phyloP scores from a whole-genome alignment of 37 sponge, comb jelly and placozoan genomes.

The Haliclona indistincta region DNA sequence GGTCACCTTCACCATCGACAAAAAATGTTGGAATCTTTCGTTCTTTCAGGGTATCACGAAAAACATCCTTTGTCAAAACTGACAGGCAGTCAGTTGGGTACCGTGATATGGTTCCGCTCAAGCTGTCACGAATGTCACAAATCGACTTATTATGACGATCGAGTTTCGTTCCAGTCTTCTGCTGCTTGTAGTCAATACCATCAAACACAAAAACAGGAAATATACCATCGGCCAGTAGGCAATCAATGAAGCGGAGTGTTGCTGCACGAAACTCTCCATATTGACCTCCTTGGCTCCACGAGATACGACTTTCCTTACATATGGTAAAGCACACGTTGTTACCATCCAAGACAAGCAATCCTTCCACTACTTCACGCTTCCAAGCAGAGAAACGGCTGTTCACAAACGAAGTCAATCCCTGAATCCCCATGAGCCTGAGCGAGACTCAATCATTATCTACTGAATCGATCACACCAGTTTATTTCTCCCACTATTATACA shows the following conservation, averaged over 20 bases:
- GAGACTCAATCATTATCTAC: too few species aligned
- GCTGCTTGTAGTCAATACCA: constrained; percentile 57
- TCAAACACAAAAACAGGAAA: constrained; percentile 65
- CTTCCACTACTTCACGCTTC: constrained; percentile 13
- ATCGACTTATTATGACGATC: background rate
- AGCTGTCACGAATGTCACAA: too few species aligned
- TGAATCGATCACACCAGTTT: too few species aligned
- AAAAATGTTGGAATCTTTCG: constrained; percentile 22
- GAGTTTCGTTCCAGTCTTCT: constrained; percentile 36
- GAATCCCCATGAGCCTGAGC: too few species aligned
- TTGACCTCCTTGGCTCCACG: constrained; percentile 67
- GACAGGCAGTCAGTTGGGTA: constrained; percentile 1
- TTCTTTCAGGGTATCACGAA: constrained; percentile 35
- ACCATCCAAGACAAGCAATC: constrained; percentile 61
- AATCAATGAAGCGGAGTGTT: constrained; percentile 27
- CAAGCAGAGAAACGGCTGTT: constrained; percentile 22
- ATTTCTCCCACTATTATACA: too few species aligned
- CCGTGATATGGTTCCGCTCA: background rate
- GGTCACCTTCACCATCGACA: constrained; percentile 81
- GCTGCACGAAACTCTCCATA: constrained; percentile 40
- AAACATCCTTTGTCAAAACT: constrained; percentile 25
- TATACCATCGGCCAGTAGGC: constrained; percentile 38
- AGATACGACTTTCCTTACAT: background rate
- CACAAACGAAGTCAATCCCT: constrained; percentile 50
- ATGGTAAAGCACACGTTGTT: constrained; percentile 42